These are phyloP conservation scores for Phthorimaea operculella DNA, from an alignment of 1,140 invertebrate species.

Conservation along the genomic window DNA sequence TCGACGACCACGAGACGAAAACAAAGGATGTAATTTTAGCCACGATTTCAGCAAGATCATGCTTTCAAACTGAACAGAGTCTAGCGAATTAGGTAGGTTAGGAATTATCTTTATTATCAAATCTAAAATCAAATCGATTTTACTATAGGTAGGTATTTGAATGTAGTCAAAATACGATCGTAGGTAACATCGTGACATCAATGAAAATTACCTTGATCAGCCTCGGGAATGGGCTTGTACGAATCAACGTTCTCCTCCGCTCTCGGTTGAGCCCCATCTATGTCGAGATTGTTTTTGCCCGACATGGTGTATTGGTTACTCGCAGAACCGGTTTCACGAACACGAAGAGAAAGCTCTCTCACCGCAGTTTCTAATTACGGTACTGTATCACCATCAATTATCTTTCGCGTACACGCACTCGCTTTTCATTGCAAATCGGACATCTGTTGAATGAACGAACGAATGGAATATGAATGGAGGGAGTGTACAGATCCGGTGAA, in stretches of 20 bases:
- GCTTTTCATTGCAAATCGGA: slow-evolving; percentile 9
- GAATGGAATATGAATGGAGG: slow-evolving; percentile 5
- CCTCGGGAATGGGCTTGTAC: slow-evolving; percentile 71
- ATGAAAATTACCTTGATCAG: slow-evolving; percentile 64
- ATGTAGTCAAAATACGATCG: too few relatives aligned
- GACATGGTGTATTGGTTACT: slow-evolving; percentile 49
- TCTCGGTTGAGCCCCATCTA: slow-evolving; percentile 58
- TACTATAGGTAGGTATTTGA: too few relatives aligned
- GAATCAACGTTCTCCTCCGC: slow-evolving; percentile 59
- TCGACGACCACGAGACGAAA: not conserved
- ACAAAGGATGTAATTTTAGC: not conserved
- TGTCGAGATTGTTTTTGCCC: slow-evolving; percentile 56
- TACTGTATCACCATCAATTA: slow-evolving; percentile 17
- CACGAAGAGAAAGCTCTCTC: slow-evolving; percentile 24
- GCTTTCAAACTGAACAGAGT: too few relatives aligned
- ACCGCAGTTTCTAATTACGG: slow-evolving; percentile 22
- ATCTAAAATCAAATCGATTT: too few relatives aligned
- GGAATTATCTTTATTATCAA: too few relatives aligned
- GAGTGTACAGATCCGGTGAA: too few relatives aligned
- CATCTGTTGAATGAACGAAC: slow-evolving; percentile 28
- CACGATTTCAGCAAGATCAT: too few relatives aligned
- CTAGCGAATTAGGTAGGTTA: too few relatives aligned
- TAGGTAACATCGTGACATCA: too few relatives aligned
- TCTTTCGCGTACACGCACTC: slow-evolving; percentile 11
- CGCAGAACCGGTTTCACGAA: slow-evolving; percentile 22